Evolutionary conservation across 1,140 invertebrate genomes (phyloP), one percentile per base, ranked within the genome.

Genomic region (Trialeurodes vaporariorum): DNA sequence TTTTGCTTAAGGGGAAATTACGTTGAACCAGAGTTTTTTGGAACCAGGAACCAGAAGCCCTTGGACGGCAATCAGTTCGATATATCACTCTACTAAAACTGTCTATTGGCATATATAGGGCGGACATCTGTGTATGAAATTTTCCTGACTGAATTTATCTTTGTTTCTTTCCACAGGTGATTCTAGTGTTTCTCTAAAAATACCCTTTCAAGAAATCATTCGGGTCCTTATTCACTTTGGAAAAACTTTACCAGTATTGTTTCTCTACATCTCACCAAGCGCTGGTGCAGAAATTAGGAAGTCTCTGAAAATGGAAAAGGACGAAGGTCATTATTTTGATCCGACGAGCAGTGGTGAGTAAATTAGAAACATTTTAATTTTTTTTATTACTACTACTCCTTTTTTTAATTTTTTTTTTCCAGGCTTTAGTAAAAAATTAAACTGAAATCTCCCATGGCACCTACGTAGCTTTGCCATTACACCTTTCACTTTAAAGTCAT

Each of bases 221-320:
- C 88, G 86, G 79, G 82, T 90, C 67, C 78, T 90, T 70, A 83
- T 85, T 63, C 87, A 90, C 80, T 89, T 90, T 79, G 84, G 86
- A 5, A 87, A 86, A 74, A 75, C 78, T 11, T 80, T 89, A 74
- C 87, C 89, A 1, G 85, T 93, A 1, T 78, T 94, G 66, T 92
- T 93, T 79, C 83, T 93, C 72, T 90, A 91, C 72, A 84, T 87
- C 25, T 84, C 83, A 65, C 81, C 81, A 58, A 80, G 76, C 40
- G 86, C 84, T 75, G 90, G 85, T 27, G 79, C 77, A n/a, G 83
- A 81, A 72, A 85, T 93, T 68, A 81, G 90, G 68, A 83, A 84
- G 74, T 73, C 82, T n/a, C 81, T 94, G 64, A 83, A 84, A 59
- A 87, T 91, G 87, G 78, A 79, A 75, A 79, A 77, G 74, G 73